phyloP scores from a whole-genome alignment of 2,797 vertebrate genomes.

The Sebastes minor region DNA sequence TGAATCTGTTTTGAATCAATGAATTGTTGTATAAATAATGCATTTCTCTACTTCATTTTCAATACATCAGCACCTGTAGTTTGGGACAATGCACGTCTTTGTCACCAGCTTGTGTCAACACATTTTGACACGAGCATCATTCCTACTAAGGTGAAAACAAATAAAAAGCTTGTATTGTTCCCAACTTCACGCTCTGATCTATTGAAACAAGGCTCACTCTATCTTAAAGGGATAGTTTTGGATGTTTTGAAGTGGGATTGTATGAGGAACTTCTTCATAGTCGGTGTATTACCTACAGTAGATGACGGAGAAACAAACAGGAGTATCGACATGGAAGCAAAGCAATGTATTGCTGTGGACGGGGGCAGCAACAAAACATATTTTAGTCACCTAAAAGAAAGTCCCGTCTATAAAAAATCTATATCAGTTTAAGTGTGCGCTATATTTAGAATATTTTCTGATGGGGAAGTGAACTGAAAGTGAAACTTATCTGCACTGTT shows the following conservation, averaged over 20 bases:
- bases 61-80: conserved; percentile 33
- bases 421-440: no score
- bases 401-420: rapidly evolving
- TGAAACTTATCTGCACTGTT: no score
- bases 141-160: not conserved
- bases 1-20: conserved; percentile 14
- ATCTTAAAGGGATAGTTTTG: not conserved
- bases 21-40: conserved; percentile 3
- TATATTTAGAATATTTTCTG: no score
- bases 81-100: conserved; percentile 23
- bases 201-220: conserved; percentile 7
- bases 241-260: no score
- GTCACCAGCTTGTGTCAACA: not conserved
- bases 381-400: no score
- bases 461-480: no score
- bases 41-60: not conserved
- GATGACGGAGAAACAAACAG: no score
- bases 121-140: not conserved
- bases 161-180: conserved; percentile 9
- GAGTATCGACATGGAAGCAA: no score
- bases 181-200: conserved; percentile 24
- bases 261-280: no score
- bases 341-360: no score
- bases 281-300: no score
- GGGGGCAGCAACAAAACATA: no score